Conservation (phyloP, 2,888 invertebrate species). For the Folsomia candida region DNA sequence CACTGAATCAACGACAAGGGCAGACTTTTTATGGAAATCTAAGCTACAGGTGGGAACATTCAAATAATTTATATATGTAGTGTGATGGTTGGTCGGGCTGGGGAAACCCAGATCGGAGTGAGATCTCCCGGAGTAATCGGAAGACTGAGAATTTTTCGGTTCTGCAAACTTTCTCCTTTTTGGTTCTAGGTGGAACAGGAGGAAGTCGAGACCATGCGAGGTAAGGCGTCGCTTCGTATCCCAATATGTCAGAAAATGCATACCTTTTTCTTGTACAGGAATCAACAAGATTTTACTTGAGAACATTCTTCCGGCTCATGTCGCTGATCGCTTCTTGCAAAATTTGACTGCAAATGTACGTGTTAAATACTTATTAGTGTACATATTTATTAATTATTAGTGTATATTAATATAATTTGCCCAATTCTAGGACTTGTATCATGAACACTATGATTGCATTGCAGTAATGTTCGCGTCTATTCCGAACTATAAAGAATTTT, state of each 20-base stretch:
- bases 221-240: too few species aligned
- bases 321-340: constrained; percentile 87
- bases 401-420: too few species aligned
- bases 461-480: constrained; percentile 99
- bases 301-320: constrained; percentile 94
- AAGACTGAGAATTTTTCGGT: background rate
- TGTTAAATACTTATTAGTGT: too few species aligned
- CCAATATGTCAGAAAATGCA: too few species aligned
- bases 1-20: constrained; percentile 85
- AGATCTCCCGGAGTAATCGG: background rate
- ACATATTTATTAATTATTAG: constrained; percentile 10
- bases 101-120: background rate
- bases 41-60: constrained; percentile 65
- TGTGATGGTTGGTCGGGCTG: background rate
- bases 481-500: constrained; percentile 96
- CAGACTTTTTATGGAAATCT: constrained; percentile 91
- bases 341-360: constrained; percentile 61
- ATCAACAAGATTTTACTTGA: constrained; percentile 91
- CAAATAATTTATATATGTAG: too few species aligned
- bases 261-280: too few species aligned
- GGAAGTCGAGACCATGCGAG: constrained; percentile 92
- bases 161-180: background rate
- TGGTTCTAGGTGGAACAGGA: constrained; percentile 62
- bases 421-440: constrained; percentile 86
- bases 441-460: constrained; percentile 87